phyloP scores from a whole-genome alignment of 2,888 invertebrate genomes.

The Drosophila emarginata region DNA sequence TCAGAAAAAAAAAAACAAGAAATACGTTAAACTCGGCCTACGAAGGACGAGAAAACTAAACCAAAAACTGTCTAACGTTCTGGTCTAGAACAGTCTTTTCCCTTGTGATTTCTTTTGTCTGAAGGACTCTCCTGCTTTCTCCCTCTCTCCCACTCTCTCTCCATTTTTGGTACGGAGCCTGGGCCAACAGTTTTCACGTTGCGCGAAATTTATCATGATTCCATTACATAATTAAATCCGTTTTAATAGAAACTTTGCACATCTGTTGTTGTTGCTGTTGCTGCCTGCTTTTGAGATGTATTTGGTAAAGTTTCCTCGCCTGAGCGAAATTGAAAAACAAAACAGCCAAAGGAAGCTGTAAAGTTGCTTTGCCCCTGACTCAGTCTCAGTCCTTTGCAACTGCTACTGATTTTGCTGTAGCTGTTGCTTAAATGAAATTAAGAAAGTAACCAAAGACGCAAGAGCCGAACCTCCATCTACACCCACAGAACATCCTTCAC shows the following conservation, averaged over 20 bases:
- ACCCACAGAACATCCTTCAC: not conserved
- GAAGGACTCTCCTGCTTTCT: conserved; percentile 5
- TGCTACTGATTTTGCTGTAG: conserved; percentile 18
- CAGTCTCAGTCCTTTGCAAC: conserved; percentile 26
- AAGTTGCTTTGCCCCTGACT: conserved; percentile 36
- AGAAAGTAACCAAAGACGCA: conserved; percentile 75
- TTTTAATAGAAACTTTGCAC: conserved; percentile 77
- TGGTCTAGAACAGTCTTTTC: conserved; percentile 20
- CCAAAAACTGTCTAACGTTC: conserved; percentile 23
- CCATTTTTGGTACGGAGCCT: not conserved
- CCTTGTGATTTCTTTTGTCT: conserved; percentile 34
- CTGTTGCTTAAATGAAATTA: conserved; percentile 70
- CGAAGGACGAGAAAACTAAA: conserved; percentile 20
- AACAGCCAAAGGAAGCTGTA: conserved; percentile 59
- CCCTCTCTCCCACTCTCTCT: not conserved
- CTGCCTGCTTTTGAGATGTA: conserved; percentile 65
- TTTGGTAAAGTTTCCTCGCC: conserved; percentile 70
- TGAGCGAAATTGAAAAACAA: conserved; percentile 72
- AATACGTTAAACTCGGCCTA: conserved; percentile 3
- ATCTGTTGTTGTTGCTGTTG: conserved; percentile 55
- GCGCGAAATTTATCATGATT: conserved; percentile 79
- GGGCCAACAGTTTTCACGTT: conserved; percentile 75
- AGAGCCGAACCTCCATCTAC: conserved; percentile 38
- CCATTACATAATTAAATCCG: conserved; percentile 81
- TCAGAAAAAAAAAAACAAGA: not conserved